Evolutionary conservation across 2,797 vertebrate species (phyloP).

Genomic region (Hippopotamyrus pictus): DNA sequence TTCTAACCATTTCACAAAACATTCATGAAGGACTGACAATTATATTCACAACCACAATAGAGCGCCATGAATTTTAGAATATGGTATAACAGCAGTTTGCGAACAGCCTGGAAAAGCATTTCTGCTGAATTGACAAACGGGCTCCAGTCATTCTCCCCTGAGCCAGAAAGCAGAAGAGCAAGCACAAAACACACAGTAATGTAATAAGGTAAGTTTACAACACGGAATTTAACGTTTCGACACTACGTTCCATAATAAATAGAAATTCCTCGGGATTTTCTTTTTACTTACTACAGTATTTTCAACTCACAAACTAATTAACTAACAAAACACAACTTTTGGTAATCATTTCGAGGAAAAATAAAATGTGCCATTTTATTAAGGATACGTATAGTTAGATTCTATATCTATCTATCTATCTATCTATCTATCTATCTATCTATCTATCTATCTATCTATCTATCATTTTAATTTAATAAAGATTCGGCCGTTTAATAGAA

Average conservation of each 20-base stretch:
- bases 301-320: background rate
- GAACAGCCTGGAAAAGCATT: background rate
- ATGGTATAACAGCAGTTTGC: background rate
- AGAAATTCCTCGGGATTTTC: background rate
- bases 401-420: background rate
- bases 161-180: background rate
- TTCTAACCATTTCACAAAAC: background rate
- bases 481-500: background rate
- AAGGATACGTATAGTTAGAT: too few species aligned
- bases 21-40: background rate
- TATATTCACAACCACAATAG: background rate
- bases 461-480: background rate
- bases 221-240: background rate
- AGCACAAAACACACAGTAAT: background rate
- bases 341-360: background rate
- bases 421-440: background rate
- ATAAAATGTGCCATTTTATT: background rate
- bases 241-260: background rate
- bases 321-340: background rate
- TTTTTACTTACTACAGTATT: background rate
- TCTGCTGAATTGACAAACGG: background rate
- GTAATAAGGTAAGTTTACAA: background rate
- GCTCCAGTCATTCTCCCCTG: background rate
- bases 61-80: background rate
- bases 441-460: background rate